Evolutionary conservation across 2,797 vertebrate genomes (phyloP).

Genomic region (Chloroceryle inda): DNA sequence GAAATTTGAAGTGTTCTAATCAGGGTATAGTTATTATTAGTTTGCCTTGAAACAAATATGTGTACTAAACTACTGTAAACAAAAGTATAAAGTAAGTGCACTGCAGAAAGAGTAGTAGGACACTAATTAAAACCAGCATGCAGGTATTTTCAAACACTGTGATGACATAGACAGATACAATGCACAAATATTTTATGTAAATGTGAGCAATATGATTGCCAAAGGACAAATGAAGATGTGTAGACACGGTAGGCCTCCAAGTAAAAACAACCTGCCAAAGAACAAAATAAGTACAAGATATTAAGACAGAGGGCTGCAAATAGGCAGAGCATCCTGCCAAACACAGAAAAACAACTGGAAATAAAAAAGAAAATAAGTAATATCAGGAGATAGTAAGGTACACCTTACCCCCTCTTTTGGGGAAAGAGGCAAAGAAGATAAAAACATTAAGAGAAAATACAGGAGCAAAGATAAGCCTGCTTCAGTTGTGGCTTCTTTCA

Average conservation of each 20-base stretch:
- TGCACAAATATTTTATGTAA: neutral
- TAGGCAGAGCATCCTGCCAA: neutral
- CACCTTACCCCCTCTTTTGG: neutral
- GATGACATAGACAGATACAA: neutral
- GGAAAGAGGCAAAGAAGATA: neutral
- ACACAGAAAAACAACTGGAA: neutral
- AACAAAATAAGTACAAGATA: neutral
- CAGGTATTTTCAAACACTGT: neutral
- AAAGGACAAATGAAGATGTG: neutral
- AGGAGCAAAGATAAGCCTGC: neutral
- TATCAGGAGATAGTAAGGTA: neutral
- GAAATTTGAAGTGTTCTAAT: neutral
- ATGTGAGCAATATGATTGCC: neutral
- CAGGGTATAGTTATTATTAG: neutral
- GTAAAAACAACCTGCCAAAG: neutral
- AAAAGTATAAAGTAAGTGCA: neutral
- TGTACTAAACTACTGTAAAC: neutral
- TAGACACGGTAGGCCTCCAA: neutral
- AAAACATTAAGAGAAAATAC: neutral
- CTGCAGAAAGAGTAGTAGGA: neutral
- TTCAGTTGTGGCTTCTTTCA: neutral
- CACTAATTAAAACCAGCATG: neutral
- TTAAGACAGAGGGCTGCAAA: neutral
- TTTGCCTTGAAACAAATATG: neutral
- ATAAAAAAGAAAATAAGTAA: neutral